phyloP scores from a whole-genome alignment of 2,888 invertebrate species.

The Nomada fabriciana region DNA sequence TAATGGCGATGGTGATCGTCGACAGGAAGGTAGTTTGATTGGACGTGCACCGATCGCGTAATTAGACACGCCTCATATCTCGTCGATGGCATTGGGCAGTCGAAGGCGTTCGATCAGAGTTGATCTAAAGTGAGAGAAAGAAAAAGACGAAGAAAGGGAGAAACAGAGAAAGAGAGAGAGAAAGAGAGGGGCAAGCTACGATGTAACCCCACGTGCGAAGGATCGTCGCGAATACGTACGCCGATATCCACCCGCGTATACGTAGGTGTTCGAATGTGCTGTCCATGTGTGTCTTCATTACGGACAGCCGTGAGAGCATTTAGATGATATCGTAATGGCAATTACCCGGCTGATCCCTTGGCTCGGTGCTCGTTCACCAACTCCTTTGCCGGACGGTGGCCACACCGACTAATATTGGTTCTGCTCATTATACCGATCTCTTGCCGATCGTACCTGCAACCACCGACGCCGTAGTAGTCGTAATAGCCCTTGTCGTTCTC shows the following conservation, averaged over 20 bases:
- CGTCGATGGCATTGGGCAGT: slow-evolving; percentile 76
- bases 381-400: slow-evolving; percentile 70
- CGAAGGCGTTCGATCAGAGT: slow-evolving; percentile 20
- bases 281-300: slow-evolving; percentile 76
- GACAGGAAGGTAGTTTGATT: slow-evolving; percentile 80
- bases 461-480: slow-evolving; percentile 55
- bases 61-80: slow-evolving; percentile 84
- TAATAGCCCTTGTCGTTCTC: slow-evolving; percentile 59
- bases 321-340: slow-evolving; percentile 80
- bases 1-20: slow-evolving; percentile 73
- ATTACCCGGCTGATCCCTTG: slow-evolving; percentile 74
- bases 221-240: slow-evolving; percentile 54
- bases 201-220: slow-evolving; percentile 56
- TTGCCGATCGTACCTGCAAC: slow-evolving; percentile 66
- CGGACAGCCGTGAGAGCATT: slow-evolving; percentile 78
- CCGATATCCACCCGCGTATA: slow-evolving; percentile 52
- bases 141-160: slow-evolving; percentile 23
- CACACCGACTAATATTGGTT: slow-evolving; percentile 76
- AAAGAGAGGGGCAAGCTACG: slow-evolving; percentile 36
- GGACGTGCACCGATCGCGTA: slow-evolving; percentile 79
- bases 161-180: slow-evolving; percentile 23
- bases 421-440: slow-evolving; percentile 74
- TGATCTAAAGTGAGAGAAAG: slow-evolving; percentile 36
- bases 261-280: slow-evolving; percentile 47
- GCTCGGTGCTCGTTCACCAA: slow-evolving; percentile 65